These are phyloP conservation scores for Proterorhinus semilunaris DNA, from an alignment of 2,113 vertebrate genomes.

Conservation along the genomic window DNA sequence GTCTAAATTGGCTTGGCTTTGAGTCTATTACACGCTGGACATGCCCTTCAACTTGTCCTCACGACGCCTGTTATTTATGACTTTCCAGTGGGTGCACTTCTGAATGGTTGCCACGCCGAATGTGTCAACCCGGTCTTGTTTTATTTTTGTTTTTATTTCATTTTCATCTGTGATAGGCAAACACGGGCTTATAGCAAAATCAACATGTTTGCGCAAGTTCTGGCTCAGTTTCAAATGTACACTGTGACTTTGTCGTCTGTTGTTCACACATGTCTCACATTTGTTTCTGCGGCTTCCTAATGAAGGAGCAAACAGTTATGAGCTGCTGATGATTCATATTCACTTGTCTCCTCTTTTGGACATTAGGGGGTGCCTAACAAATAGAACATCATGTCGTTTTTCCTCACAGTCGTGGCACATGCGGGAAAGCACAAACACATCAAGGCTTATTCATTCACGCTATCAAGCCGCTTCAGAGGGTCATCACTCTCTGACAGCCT, in stretches of 20 bases:
- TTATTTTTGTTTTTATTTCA: neutral
- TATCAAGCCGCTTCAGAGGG: slow-evolving; percentile 52
- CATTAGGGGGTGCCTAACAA: slow-evolving; percentile 23
- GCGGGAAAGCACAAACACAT: slow-evolving; percentile 33
- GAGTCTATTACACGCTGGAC: slow-evolving; percentile 28
- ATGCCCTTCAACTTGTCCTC: slow-evolving; percentile 19
- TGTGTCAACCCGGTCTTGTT: slow-evolving; percentile 48
- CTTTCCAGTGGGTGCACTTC: slow-evolving; percentile 35
- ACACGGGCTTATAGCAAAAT: slow-evolving; percentile 66
- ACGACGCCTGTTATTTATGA: slow-evolving; percentile 42
- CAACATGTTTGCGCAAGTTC: slow-evolving; percentile 67
- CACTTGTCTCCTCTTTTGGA: slow-evolving; percentile 28
- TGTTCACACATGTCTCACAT: slow-evolving; percentile 41
- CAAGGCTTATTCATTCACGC: slow-evolving; percentile 37
- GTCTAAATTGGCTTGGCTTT: slow-evolving; percentile 25
- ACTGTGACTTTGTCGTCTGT: slow-evolving; percentile 58
- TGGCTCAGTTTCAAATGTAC: slow-evolving; percentile 55
- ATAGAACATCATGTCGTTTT: slow-evolving; percentile 14
- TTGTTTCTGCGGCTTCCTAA: slow-evolving; percentile 43
- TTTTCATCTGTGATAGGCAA: slow-evolving; percentile 60
- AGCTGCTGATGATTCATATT: slow-evolving; percentile 17
- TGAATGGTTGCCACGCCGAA: slow-evolving; percentile 52
- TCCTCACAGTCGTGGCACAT: slow-evolving; percentile 14
- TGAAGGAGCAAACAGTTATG: slow-evolving; percentile 14
- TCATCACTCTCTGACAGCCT: slow-evolving; percentile 60